Evolutionary conservation across 2,113 vertebrate genomes (phyloP), one percentile per base, ranked within the genome.

Genomic region (Chionodraco myersi): DNA sequence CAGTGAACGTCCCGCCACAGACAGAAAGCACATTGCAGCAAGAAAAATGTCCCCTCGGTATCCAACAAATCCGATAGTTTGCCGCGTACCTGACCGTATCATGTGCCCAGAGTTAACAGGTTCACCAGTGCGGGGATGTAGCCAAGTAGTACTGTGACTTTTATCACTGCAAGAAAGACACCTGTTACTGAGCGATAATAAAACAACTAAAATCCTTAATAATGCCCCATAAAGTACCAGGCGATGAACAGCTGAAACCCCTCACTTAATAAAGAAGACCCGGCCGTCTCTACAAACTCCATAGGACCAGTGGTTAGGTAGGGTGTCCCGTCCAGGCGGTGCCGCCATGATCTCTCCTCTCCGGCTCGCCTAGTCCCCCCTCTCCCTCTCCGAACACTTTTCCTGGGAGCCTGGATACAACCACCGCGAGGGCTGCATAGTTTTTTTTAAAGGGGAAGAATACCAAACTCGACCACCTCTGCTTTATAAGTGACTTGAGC

Each of bases 61-160:
- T 53, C 47, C 57, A 10, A 56, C 64, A 73, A 76, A 83, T 78
- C 80, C 34, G 62, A 65, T n/a, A 18, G 18, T 91, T 62, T 48
- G 78, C 12, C 30, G 85, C 94, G 86, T 95, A 98, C 98, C 98
- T 97, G 97, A 98, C 70, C 97, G 96, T 86, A 98, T 97, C 97
- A 98, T 98, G 94, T 99, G 98, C 84, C 98, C 98, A 0, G 98
- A 98, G 96, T 98, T 98, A 94, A 99, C 98, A 82, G 97, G 97
- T 88, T 98, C 97, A 11, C 96, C 95, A 2, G 97, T 97, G 89
- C 97, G 97, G 21, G 98, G 98, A 90, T 99, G 98, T 71, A 99
- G 95, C 98, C 98, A 99, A 93, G 96, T 96, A 48, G 97, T 99
- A 91, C 72, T 81, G 75, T 89, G 95, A 94, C 84, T 95, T 95